Percentiles rank a stretch among this genome's conserved stretches.
phyloP scores from a whole-genome alignment of 2,888 invertebrate species.

The Oegoconia quadripuncta region DNA sequence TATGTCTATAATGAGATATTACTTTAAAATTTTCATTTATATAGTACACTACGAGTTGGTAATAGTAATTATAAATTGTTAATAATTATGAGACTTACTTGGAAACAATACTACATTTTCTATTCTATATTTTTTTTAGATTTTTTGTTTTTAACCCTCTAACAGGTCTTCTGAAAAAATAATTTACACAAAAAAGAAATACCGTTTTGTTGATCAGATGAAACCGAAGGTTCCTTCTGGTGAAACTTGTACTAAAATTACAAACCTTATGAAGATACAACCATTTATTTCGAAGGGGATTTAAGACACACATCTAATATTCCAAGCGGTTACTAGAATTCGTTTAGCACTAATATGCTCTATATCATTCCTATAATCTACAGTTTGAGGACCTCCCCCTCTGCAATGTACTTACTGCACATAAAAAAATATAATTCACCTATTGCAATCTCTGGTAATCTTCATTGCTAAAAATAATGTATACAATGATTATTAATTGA shows the following conservation, averaged over 20 bases:
- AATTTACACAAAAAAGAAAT: constrained; percentile 26
- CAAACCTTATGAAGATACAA: constrained; percentile 52
- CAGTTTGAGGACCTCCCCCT: constrained; percentile 17
- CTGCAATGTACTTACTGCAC: constrained; percentile 33
- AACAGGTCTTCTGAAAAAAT: constrained; percentile 49
- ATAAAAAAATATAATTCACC: constrained; percentile 74
- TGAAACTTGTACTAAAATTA: constrained; percentile 51
- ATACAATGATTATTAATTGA: constrained; percentile 52
- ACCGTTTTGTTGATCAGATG: constrained; percentile 29
- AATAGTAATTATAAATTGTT: constrained; percentile 58
- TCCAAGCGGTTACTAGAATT: constrained; percentile 51
- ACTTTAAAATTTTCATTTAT: constrained; percentile 57
- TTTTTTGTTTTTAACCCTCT: constrained; percentile 50
- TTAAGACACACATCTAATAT: constrained; percentile 55
- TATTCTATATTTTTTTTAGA: constrained; percentile 50
- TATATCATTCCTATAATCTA: constrained; percentile 33
- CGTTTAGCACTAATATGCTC: constrained; percentile 43
- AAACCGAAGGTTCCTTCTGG: constrained; percentile 27
- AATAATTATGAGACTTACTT: constrained; percentile 52
- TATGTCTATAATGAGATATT: constrained; percentile 63
- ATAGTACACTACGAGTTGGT: constrained; percentile 56
- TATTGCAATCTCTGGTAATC: constrained; percentile 71
- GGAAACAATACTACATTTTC: constrained; percentile 62
- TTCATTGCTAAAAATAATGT: constrained; percentile 53
- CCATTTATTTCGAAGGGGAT: constrained; percentile 49